Evolutionary conservation across 92 coral and sea anemone species (phyloP), one percentile per base, ranked within the genome.

Genomic region (Pocillopora meandrina): DNA sequence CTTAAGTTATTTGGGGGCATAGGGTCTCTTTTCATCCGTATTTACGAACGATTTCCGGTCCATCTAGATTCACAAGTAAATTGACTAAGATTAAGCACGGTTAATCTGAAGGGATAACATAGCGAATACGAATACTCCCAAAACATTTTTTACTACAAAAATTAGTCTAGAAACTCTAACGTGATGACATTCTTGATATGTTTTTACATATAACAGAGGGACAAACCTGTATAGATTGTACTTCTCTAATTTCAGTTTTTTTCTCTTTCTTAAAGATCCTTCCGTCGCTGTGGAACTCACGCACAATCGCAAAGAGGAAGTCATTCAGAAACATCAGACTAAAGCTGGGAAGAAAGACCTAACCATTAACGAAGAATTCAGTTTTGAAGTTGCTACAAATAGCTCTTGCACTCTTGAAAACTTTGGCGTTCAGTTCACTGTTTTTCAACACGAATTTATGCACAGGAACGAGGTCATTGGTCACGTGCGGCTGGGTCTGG

Each of bases 361-460:
- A 15, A 84, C 72, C 21, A 82, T 84, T 42, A 78, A 86, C 61
- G 95, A 94, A 63, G 94, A 87, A 57, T 93, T 92, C 80, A 84
- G 91, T 12, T 94, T 96, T 79, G 93, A 91, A 7, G 91, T 96
- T 68, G 86, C 95, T 21, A 96, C 98, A 0, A 92, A 86, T 89
- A 92, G 92, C 58, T 89, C 92, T 18, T 84, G 87, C 67, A 90
- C 98, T 2, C 92, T 96, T 12, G 92, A 90, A 15, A 82, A 91
- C 81, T 96, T 92, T 72, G 93, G 93, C n/a, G 86, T 96, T 18
- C 93, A 89, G 59, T 88, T 96, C 71, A 88, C 92, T 7, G 88
- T 92, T 59, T 89, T 81, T 59, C 86, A 89, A 9, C 92, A 89
- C 75, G 95, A 95, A 59, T 78, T 92, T 47, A 81, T 95, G 20